These are phyloP conservation scores for Thunnus maccoyii DNA, from an alignment of 2,113 vertebrate genomes.

Conservation along the genomic window DNA sequence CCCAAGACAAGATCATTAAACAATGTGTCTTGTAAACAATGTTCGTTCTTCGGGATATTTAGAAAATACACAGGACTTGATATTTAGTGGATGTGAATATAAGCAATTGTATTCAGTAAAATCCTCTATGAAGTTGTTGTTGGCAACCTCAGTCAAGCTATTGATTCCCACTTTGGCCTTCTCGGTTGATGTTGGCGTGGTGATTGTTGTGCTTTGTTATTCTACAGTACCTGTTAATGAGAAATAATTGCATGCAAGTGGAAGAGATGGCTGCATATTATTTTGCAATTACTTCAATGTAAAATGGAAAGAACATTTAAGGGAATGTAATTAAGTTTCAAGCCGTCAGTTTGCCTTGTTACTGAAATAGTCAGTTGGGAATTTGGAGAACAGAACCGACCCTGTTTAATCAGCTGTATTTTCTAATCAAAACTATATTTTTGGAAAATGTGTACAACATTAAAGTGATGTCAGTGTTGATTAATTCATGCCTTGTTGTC, in stretches of 20 bases:
- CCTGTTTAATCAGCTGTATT: neutral
- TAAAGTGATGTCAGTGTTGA: neutral
- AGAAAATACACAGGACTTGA: neutral
- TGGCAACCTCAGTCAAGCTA: neutral
- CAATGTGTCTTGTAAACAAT: neutral
- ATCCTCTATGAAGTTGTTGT: too few relatives aligned
- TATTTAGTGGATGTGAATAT: neutral
- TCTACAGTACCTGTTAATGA: too few relatives aligned
- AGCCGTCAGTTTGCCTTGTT: constrained; percentile 1
- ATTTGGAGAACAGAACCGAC: neutral
- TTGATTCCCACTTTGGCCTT: neutral
- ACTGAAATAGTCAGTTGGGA: neutral
- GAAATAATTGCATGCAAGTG: too few relatives aligned
- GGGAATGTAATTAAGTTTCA: neutral
- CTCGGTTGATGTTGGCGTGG: too few relatives aligned
- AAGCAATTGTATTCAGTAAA: too few relatives aligned
- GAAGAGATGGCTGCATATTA: too few relatives aligned
- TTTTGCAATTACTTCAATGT: neutral
- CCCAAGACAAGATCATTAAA: constrained; percentile 10
- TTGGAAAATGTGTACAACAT: constrained; percentile 2
- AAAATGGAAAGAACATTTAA: neutral
- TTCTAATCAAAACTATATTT: neutral
- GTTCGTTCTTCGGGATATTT: neutral
- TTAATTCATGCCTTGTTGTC: constrained; percentile 22
- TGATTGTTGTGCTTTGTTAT: too few relatives aligned